Base-by-base conservation (phyloP, 2,797 vertebrate species). In the Pteropus rufus region DNA sequence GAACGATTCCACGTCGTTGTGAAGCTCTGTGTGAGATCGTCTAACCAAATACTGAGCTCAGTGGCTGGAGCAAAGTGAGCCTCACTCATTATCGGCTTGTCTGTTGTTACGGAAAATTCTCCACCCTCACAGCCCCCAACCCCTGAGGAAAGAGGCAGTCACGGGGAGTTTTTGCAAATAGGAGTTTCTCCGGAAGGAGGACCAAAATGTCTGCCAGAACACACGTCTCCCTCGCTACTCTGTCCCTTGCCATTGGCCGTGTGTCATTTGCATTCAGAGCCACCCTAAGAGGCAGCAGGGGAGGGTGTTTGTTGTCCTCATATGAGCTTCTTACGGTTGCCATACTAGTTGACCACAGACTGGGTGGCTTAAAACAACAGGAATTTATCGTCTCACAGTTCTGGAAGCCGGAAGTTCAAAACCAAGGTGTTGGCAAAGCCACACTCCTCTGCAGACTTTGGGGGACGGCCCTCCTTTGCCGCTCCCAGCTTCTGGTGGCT, bases 371-470 rank as follows among this genome's bases (percentile, higher is more conserved):
- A 6, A 36, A 39, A 52, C 75, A 62, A 26, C 7, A 8, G 62
- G 44, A 54, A 14, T 73, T 39, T 73, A 46, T 24, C 14, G 15
- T 19, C 41, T 75, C 41, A 11, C 1, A 44, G 36, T 73, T 52
- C 72, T 58, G 34, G 72, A 56, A 5, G 9, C 31, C 3, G 9
- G 65, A 88, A 84, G 58, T 65, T 34, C 77, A 36, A 36, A 72
- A 2, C 3, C 34, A 24, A 16, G 41, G 41, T 4, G 0, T 67
- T 7, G 0, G 46, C 21, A 54, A 54, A 62, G 52, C 39, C 26
- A 1, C 1, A 1, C 18, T 34, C 58, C 41, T 8, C 10, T 0
- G 3, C 26, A 58, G 49, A 23, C 31, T 49, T 5, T 1, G 0
- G 10, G 1, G 6, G 7, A 19, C 64, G 24, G 9, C 39, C 14